Evolutionary conservation across 2,797 vertebrate species (phyloP).

Genomic region (Choloepus didactylus): DNA sequence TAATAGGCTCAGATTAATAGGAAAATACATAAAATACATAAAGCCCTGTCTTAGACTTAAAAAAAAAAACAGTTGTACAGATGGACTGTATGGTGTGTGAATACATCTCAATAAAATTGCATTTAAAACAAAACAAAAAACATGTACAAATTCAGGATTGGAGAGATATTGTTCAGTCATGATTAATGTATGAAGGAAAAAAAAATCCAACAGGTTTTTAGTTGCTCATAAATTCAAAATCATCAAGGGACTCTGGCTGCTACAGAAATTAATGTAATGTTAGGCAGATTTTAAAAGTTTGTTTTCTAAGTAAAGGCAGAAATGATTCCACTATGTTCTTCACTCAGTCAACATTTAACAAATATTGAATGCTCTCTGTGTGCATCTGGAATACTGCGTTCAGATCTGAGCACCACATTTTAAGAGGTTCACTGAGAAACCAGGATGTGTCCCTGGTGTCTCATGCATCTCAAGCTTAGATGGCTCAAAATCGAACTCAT

Average conservation of each 20-base stretch:
- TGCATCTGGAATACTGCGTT: background rate
- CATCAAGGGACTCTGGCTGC: background rate
- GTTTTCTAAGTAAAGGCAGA: background rate
- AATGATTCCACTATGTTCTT: background rate
- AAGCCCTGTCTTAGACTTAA: background rate
- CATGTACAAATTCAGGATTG: background rate
- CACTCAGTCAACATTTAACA: background rate
- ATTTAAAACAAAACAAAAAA: too few species aligned
- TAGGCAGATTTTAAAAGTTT: background rate
- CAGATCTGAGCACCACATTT: background rate
- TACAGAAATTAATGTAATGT: background rate
- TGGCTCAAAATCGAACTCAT: background rate
- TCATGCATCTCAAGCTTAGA: background rate
- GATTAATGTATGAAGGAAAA: background rate
- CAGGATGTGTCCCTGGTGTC: background rate
- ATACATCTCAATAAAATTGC: too few species aligned
- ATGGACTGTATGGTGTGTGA: too few species aligned
- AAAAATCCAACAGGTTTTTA: background rate
- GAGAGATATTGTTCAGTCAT: background rate
- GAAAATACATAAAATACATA: background rate
- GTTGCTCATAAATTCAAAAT: background rate
- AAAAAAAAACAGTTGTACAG: background rate
- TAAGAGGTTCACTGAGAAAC: background rate
- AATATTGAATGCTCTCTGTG: background rate
- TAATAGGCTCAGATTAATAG: background rate